These are phyloP conservation scores for Aulostomus chinensis DNA, from an alignment of 2,797 vertebrate genomes.

Conservation along the genomic window DNA sequence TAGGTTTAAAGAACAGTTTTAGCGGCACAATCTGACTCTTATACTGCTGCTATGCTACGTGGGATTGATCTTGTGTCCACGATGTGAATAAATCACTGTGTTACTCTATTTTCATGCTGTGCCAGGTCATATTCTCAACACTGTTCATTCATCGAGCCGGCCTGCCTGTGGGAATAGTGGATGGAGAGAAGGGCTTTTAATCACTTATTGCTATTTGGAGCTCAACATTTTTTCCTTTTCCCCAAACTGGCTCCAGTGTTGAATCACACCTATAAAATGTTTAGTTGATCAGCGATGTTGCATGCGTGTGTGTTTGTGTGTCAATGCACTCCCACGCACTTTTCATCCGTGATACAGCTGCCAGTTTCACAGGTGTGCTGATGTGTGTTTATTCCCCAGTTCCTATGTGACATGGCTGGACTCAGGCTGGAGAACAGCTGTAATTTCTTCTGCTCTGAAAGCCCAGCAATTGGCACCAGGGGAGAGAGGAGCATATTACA, in stretches of 20 bases:
- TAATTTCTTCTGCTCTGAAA: conserved; percentile 80
- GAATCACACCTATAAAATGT: conserved; percentile 50
- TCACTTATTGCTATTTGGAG: conserved; percentile 44
- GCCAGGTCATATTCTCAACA: conserved; percentile 27
- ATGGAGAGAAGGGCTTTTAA: conserved; percentile 29
- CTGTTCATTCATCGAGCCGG: conserved; percentile 8
- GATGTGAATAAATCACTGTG: conserved; percentile 27
- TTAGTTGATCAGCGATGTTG: conserved; percentile 50
- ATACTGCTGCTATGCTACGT: conserved; percentile 14
- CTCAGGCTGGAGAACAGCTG: conserved; percentile 60
- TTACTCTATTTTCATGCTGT: conserved; percentile 22
- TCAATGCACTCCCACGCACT: no score
- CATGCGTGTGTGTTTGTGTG: conserved; percentile 36
- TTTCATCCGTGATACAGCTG: no score
- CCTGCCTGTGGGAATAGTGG: conserved; percentile 11
- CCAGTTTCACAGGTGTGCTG: no score
- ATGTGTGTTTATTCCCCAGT: conserved; percentile 33
- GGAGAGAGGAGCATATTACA: conserved; percentile 85
- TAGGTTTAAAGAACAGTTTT: conserved; percentile 25
- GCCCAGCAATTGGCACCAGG: conserved; percentile 79
- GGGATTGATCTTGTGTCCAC: conserved; percentile 33
- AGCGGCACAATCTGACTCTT: conserved; percentile 23
- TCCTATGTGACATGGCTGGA: conserved; percentile 46
- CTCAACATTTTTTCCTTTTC: neutral
- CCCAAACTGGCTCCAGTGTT: neutral